Base-by-base conservation (phyloP, 2,113 vertebrate species). In the Rattus rattus region DNA sequence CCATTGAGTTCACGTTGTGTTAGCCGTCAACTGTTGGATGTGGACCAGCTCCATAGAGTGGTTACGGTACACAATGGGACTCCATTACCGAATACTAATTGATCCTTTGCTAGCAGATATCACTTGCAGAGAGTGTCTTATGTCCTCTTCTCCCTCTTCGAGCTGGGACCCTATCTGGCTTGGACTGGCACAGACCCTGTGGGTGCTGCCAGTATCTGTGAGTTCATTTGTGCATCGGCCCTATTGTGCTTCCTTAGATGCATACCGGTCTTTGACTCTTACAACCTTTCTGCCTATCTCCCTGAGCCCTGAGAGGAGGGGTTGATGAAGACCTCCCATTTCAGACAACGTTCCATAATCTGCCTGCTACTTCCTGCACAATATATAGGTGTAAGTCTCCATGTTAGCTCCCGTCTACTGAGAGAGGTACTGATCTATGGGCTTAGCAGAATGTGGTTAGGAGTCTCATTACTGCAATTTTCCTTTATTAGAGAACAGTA, bases 11-110 rank as follows among this genome's bases (percentile, higher is more conserved):
- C 52, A 36, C 56, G 36, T 14, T 59, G 20, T 59, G 33, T 59
- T 22, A 72, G 54, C 1, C 10, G 0, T 16, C 22, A 26, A 1
- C 22, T 4, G 2, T 16, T 83, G 54, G 20, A 36, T 7, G 3
- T 33, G 76, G 28, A 1, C 16, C 16, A 28, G 13, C 76, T 49
- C 28, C 26, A 36, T 24, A 39, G 36, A 39, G 7, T 7, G 6
- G 11, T 61, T 16, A 39, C 5, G 1, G n/a, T 2, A 61, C 1
- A 4, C 22, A 61, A 1, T 39, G 36, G n/a, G 36, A 61, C 36
- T 39, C n/a, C 22, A 39, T 13, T 61, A 7, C 20, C 61, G 36
- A 83, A 83, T 39, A 39, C 12, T 8, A 30, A 17, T 8, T 14
- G 39, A 39, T 61, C n/a, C 80, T 61, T 61, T 9, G 22, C 22